Conservation (phyloP, 2,113 vertebrate genomes). For the Acanthochromis polyacanthus region DNA sequence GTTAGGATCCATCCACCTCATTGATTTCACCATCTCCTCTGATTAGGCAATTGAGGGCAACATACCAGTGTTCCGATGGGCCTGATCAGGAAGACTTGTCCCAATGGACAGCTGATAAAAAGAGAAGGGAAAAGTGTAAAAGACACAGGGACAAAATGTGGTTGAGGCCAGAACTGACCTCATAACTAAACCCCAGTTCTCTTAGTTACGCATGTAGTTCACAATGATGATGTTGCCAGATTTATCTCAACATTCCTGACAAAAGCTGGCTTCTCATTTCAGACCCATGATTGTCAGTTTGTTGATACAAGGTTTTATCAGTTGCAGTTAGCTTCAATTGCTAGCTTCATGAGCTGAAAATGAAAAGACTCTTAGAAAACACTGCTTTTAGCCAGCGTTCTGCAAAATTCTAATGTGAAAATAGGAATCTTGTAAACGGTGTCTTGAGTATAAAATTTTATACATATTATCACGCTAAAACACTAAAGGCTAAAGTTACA, state of each 20-base stretch:
- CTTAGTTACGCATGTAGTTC: background rate
- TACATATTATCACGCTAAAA: too few species aligned
- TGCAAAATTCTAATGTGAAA: too few species aligned
- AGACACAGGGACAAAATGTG: slow-evolving; percentile 7
- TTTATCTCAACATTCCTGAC: background rate
- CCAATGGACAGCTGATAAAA: slow-evolving; percentile 59
- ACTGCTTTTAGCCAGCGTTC: background rate
- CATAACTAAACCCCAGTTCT: background rate
- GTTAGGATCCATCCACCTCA: slow-evolving; percentile 84
- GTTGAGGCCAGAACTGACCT: background rate
- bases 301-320: too few species aligned
- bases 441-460: background rate
- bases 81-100: slow-evolving; percentile 72
- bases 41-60: slow-evolving; percentile 85
- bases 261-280: background rate
- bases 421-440: too few species aligned
- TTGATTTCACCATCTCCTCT: slow-evolving; percentile 87
- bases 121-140: slow-evolving; percentile 18
- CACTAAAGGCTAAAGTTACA: too few species aligned
- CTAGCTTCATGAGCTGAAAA: background rate
- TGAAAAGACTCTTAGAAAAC: background rate
- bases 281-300: too few species aligned
- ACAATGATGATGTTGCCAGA: too few species aligned
- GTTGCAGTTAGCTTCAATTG: background rate
- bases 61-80: slow-evolving; percentile 65